Evolutionary conservation across 2,113 vertebrate species (phyloP), one percentile per base, ranked within the genome.

Genomic region (Lota lota): DNA sequence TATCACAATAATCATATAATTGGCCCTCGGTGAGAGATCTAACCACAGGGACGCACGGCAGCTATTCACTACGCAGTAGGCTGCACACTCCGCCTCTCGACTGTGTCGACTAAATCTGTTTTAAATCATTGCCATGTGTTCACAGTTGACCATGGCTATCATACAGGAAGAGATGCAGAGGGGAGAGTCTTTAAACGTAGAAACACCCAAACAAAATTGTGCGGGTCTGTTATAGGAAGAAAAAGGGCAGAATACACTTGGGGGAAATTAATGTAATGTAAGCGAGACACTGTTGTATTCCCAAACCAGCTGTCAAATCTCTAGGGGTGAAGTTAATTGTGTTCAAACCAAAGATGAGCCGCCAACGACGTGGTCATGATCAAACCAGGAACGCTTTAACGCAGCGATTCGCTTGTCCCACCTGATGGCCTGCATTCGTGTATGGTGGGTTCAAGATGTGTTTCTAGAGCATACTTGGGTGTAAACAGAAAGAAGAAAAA

Each of bases 41-140:
- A 47, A 47, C 40, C 40, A 47, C 40, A 47, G 40, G 12, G 40
- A 47, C 10, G 40, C 40, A 47, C 2, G 40, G 40, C 28, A 33
- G 28, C 28, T n/a, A 47, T 47, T 47, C 40, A 10, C 40, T 47
- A 11, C 2, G 40, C 40, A 11, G 40, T 10, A 47, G 40, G 40
- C 40, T 47, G 10, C 54, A 33, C 61, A 74, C 54, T 61, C 76
- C 68, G 63, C 4, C 62, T 84, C 82, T 74, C 80, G 83, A 79
- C 69, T 82, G 76, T 67, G 83, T 82, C 80, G 86, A 74, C 87
- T 80, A 82, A 88, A 87, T 75, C 83, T 76, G 84, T 75, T 81
- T 72, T n/a, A 86, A 91, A 92, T 88, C 86, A 92, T 86, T 92
- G 79, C 92, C 91, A 92, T 89, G 91, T 91, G 92, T 84, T 84